Base-by-base conservation (phyloP, 2,113 vertebrate genomes). In the Pachypanchax playfairii region DNA sequence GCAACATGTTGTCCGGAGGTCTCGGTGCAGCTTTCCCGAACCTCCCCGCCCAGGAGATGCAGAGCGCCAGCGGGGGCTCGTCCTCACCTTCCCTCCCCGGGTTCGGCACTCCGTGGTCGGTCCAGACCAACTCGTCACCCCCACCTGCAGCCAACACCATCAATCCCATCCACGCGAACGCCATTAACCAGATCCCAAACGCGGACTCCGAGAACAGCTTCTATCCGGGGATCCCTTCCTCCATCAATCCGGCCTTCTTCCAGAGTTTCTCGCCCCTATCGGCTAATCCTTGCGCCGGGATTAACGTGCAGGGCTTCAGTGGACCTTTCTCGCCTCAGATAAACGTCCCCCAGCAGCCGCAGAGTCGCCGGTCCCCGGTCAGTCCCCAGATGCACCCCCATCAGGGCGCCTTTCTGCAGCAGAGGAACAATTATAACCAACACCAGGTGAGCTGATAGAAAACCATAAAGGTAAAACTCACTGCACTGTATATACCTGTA, bases 51-150 rank as follows among this genome's bases (percentile, higher is more conserved):
- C 89, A 93, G 74, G 96, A 96, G 85, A 85, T 95, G 75, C 90
- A 93, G 84, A 89, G 75, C 77, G 61, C 85, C 82, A 46, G 79
- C 56, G 83, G 91, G 72, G 93, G 93, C 82, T 92, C 95, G 70
- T 90, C 93, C 20, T 94, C 95, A 44, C 93, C 93, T 29, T 92
- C 95, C 75, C 89, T 96, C 79, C 91, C 94, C 31, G 94, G 94
- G 46, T 97, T 97, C 90, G 94, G 94, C 73, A 93, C 96, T 80
- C 95, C 96, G 22, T 98, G 96, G 96, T 96, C 95, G 20, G 95
- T 97, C 52, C 95, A 95, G 87, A 94, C 94, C 73, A 95, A 93
- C 75, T 94, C 95, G 52, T 94, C 95, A 18, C 95, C 94, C 36
- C 93, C 94, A 20, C 93, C 90, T 17, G 75, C 82, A 15, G 72